Conservation (phyloP, 2,797 vertebrate genomes). For the Oreortyx pictus region DNA sequence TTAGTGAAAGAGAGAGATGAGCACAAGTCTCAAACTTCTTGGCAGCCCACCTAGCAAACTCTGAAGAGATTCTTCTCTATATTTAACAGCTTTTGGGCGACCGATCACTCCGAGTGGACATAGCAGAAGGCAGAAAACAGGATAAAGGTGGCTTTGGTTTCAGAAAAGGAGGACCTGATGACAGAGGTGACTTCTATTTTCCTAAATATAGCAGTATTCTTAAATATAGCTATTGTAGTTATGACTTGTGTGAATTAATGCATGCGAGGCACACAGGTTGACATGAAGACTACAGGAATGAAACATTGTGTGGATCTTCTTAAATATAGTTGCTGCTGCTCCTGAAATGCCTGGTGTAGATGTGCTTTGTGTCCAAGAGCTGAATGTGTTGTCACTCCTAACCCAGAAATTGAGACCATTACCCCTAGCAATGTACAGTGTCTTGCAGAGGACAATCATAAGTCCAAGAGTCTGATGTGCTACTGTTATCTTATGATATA, state of each 20-base stretch:
- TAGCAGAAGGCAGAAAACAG: slow-evolving; percentile 96
- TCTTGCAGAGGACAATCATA: slow-evolving; percentile 64
- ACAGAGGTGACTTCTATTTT: slow-evolving; percentile 85
- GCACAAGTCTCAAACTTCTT: background rate
- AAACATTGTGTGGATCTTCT: background rate
- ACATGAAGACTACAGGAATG: background rate
- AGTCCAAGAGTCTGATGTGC: slow-evolving; percentile 60
- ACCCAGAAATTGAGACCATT: slow-evolving; percentile 69
- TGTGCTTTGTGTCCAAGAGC: slow-evolving; percentile 13
- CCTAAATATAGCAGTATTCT: background rate
- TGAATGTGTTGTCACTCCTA: slow-evolving; percentile 44
- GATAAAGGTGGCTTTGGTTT: slow-evolving; percentile 96
- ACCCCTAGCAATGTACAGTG: background rate
- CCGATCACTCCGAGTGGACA: slow-evolving; percentile 93
- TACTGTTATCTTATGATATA: slow-evolving; percentile 39
- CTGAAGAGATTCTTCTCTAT: slow-evolving; percentile 19
- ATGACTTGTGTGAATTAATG: slow-evolving; percentile 7
- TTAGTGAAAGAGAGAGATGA: background rate
- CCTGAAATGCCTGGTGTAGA: slow-evolving; percentile 30
- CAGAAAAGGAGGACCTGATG: slow-evolving; percentile 90
- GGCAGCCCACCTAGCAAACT: background rate
- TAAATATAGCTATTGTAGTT: background rate
- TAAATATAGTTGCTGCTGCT: slow-evolving; percentile 23
- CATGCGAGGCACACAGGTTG: background rate
- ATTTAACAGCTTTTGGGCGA: slow-evolving; percentile 87